Percentiles rank a stretch among this genome's conserved stretches.
These are phyloP conservation scores for Vannuccia rotundouncinata DNA, from an alignment of 2,888 invertebrate species.

Conservation along the genomic window DNA sequence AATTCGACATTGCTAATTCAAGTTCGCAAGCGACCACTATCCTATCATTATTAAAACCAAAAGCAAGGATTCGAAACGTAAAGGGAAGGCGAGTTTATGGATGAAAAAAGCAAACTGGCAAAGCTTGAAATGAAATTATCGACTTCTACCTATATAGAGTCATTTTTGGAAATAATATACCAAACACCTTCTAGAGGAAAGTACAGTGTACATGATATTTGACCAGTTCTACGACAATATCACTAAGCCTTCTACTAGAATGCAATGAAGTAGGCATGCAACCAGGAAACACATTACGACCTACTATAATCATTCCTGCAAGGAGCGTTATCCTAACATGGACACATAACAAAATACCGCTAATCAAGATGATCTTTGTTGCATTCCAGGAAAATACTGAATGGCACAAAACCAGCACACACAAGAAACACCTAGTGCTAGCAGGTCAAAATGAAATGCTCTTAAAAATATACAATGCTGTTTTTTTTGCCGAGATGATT, in stretches of 20 bases:
- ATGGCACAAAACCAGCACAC: neutral
- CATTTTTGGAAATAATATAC: too few relatives aligned
- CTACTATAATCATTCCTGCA: slow-evolving; percentile 1
- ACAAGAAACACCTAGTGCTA: neutral
- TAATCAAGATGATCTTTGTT: neutral
- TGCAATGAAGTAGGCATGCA: neutral
- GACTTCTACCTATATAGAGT: too few relatives aligned
- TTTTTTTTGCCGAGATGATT: neutral
- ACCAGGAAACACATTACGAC: neutral
- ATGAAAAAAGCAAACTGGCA: too few relatives aligned
- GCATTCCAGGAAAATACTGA: neutral
- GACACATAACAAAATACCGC: neutral
- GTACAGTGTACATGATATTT: neutral
- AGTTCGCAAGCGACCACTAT: too few relatives aligned
- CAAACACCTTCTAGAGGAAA: neutral
- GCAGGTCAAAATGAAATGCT: neutral
- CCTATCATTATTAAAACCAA: too few relatives aligned
- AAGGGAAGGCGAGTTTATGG: too few relatives aligned
- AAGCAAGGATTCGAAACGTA: too few relatives aligned
- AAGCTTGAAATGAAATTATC: too few relatives aligned
- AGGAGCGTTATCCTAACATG: neutral
- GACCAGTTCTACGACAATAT: neutral
- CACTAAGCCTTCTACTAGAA: neutral
- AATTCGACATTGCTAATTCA: too few relatives aligned
- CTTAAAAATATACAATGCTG: neutral